Conservation (phyloP, 2,113 vertebrate species). For the Panurus biarmicus region DNA sequence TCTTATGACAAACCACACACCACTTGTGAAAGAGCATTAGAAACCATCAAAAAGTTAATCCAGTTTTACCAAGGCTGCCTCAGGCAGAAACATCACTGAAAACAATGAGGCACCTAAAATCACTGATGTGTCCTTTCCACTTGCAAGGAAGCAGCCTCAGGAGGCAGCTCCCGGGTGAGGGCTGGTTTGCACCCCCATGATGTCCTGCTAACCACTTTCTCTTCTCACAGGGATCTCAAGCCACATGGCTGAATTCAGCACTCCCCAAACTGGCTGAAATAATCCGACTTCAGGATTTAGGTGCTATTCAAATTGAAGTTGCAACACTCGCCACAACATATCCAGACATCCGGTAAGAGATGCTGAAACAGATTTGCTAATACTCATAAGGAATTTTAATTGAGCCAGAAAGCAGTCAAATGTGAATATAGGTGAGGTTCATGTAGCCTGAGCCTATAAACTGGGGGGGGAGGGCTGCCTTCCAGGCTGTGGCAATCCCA, state of each 20-base stretch:
- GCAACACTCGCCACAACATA: constrained; percentile 65
- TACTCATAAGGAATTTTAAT: not conserved
- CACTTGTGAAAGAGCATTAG: not conserved
- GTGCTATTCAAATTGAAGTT: constrained; percentile 80
- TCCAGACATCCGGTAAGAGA: constrained; percentile 83
- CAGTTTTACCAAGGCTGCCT: not conserved
- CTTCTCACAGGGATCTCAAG: constrained; percentile 73
- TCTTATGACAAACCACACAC: not conserved
- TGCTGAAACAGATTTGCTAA: not conserved
- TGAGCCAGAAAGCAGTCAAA: not conserved
- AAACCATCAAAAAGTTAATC: not conserved
- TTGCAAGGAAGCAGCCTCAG: not conserved
- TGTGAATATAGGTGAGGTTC: not conserved
- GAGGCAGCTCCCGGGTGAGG: not conserved
- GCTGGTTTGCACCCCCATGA: not conserved
- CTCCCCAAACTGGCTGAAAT: constrained; percentile 79
- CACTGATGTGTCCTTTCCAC: not conserved
- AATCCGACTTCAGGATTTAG: constrained; percentile 80
- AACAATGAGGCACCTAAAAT: not conserved
- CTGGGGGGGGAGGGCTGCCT: not conserved
- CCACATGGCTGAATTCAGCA: constrained; percentile 69
- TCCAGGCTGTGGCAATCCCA: not conserved
- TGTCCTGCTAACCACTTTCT: not conserved
- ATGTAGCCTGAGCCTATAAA: not conserved
- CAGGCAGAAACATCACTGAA: not conserved